Evolutionary conservation across 1,140 invertebrate species (phyloP), one percentile per base, ranked within the genome.

Genomic region (Drosophila insularis): DNA sequence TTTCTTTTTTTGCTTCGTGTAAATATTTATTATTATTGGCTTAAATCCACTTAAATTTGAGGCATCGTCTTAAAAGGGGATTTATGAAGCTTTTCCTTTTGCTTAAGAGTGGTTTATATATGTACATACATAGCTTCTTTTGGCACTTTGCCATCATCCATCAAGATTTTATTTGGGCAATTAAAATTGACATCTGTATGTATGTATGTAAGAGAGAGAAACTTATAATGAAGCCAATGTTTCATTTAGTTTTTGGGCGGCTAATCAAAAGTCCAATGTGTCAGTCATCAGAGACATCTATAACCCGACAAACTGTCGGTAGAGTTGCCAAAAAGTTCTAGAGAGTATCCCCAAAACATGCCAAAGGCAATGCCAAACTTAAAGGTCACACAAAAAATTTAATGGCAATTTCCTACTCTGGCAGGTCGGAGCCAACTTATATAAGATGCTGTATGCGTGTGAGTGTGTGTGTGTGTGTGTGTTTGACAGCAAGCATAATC

Each of bases 371-470:
- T 56, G 32, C 7, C 32, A 63, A 74, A 81, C 68, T 81, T 81
- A 78, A 85, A 85, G 81, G 81, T 78, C 81, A 70, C 70, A 21
- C 43, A 35, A 69, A 78, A 27, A 85, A 85, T 85, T 86, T 75
- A 78, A 81, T 76, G 63, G 70, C 81, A 78, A 56, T 32, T 56
- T 50, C 75, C 76, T 84, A 66, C 80, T 72, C 54, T 43, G 63
- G 50, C 54, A 54, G 62, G 40, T 74, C 39, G 58, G 68, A 85
- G 74, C 64, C 65, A 86, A 67, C 59, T 73, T 58, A 62, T 61
- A 59, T 17, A 21, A 43, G 59, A 11, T 46, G 35, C 27, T 46
- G 35, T 35, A 60, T 19, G 14, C 35, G 58, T 60, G 53, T 61
- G 39, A 66, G 46, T 69, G 63, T 58, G 39, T 68, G 35, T 66